phyloP scores from a whole-genome alignment of 2,888 invertebrate genomes.

The Synanthedon tipuliformis region DNA sequence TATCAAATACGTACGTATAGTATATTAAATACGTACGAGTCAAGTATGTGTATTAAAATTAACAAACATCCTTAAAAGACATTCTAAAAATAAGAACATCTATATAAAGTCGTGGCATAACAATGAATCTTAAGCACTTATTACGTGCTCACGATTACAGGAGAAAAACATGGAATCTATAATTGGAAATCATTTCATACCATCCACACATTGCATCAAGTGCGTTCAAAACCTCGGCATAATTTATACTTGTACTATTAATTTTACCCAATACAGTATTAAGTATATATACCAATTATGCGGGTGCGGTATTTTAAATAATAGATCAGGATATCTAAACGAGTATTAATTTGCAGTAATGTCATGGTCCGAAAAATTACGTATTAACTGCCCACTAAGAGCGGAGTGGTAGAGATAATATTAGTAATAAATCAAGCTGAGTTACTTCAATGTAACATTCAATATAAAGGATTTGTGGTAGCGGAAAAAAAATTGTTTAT shows the following conservation, averaged over 20 bases:
- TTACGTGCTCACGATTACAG: neutral
- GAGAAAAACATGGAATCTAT: slow-evolving; percentile 4
- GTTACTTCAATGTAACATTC: neutral
- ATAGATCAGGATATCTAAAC: slow-evolving; percentile 20
- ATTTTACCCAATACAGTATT: slow-evolving; percentile 14
- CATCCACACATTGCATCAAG: slow-evolving; percentile 4
- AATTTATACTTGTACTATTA: slow-evolving; percentile 3
- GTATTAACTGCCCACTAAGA: neutral
- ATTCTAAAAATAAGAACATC: neutral
- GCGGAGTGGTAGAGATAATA: neutral
- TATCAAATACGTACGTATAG: too few species aligned
- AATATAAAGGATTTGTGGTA: too few species aligned
- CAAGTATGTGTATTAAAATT: neutral
- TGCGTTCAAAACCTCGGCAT: neutral
- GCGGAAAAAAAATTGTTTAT: too few species aligned
- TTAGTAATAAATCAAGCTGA: slow-evolving; percentile 12
- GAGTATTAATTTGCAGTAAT: slow-evolving; percentile 20
- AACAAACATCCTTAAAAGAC: neutral
- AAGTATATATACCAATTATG: slow-evolving; percentile 7
- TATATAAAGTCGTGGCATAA: neutral
- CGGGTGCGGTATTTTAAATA: slow-evolving; percentile 21
- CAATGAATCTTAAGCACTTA: neutral
- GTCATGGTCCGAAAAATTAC: slow-evolving; percentile 27
- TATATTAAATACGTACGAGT: too few species aligned
- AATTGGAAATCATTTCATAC: slow-evolving; percentile 12